phyloP scores from a whole-genome alignment of 2,113 vertebrate genomes.

The Xyrauchen texanus region DNA sequence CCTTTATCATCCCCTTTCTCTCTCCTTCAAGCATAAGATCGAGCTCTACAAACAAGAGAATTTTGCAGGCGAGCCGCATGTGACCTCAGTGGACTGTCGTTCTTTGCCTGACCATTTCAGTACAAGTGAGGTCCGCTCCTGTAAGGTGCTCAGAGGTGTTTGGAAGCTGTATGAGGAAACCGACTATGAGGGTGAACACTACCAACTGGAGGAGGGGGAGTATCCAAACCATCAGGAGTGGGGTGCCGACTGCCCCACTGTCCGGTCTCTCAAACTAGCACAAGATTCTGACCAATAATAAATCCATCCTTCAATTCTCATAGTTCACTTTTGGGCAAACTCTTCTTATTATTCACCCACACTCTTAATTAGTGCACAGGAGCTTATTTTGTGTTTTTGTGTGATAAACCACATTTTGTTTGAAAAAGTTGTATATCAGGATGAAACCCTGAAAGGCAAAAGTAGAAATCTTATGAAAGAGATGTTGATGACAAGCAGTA shows the following conservation, averaged over 20 bases:
- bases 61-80: slow-evolving; percentile 63
- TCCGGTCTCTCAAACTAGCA: slow-evolving; percentile 67
- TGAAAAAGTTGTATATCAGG: no score
- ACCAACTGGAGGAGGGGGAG: slow-evolving; percentile 64
- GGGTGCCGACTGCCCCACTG: slow-evolving; percentile 58
- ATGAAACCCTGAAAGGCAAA: no score
- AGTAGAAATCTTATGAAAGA: no score
- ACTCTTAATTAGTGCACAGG: no score
- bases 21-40: slow-evolving; percentile 55
- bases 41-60: slow-evolving; percentile 65
- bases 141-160: slow-evolving; percentile 63
- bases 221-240: slow-evolving; percentile 65
- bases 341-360: no score
- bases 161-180: slow-evolving; percentile 69
- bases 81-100: slow-evolving; percentile 62
- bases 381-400: no score
- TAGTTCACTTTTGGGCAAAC: no score
- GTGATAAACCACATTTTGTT: no score
- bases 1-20: slow-evolving; percentile 32
- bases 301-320: no score
- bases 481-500: no score
- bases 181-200: slow-evolving; percentile 66
- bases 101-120: slow-evolving; percentile 62
- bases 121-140: slow-evolving; percentile 63
- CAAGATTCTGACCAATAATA: slow-evolving; percentile 52